Conservation (phyloP, 2,113 vertebrate genomes). For the Syrmaticus mikado region DNA sequence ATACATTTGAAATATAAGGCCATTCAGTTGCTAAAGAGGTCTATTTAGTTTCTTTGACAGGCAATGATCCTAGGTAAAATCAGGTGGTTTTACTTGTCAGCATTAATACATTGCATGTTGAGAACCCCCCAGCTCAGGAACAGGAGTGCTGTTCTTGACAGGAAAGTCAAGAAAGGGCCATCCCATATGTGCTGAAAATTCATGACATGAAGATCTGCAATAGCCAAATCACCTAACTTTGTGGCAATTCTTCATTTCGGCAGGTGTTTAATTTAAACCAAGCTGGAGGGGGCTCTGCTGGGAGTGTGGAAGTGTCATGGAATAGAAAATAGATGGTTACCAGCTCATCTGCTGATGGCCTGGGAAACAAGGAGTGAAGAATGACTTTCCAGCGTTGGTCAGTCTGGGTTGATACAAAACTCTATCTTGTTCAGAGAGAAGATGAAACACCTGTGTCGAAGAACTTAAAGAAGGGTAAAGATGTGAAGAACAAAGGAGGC, state of each 20-base stretch:
- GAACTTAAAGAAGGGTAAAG: constrained; percentile 32
- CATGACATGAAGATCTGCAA: background rate
- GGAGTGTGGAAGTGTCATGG: accelerated
- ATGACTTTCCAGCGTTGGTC: background rate
- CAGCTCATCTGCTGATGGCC: background rate
- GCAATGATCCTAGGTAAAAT: background rate
- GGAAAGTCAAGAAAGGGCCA: background rate
- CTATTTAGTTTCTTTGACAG: constrained; percentile 62
- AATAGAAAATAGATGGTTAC: background rate
- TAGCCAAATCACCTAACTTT: background rate
- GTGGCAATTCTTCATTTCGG: background rate
- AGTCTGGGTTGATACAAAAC: background rate
- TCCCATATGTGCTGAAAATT: background rate
- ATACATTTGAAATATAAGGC: constrained; percentile 72
- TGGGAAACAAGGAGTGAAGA: background rate
- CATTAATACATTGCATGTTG: background rate
- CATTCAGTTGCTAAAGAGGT: constrained; percentile 62
- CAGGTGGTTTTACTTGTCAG: background rate
- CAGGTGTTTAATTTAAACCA: background rate
- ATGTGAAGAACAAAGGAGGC: constrained; percentile 28
- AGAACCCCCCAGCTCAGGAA: background rate
- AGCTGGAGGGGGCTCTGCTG: background rate
- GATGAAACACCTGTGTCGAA: background rate
- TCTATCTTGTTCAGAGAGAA: background rate
- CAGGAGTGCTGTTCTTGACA: background rate